A percentile compares a stretch with the other conserved stretches of the same genome.
These are phyloP conservation scores for Leucoraja ocellata DNA, from an alignment of 2,797 vertebrate genomes.

Conservation along the genomic window DNA sequence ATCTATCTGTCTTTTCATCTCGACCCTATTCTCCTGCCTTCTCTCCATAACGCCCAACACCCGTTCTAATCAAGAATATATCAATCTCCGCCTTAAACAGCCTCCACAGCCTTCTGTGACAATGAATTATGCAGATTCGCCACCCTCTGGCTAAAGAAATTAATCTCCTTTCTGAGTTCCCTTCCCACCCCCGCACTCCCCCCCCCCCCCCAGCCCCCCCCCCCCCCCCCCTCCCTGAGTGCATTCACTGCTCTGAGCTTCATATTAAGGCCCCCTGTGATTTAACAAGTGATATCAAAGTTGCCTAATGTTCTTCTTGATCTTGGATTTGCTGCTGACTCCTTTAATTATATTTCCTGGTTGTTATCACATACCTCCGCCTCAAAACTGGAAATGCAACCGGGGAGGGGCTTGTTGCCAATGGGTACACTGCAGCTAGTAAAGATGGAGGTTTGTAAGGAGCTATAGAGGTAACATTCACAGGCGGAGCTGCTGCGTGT, in stretches of 20 bases:
- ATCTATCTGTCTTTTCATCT: too few species aligned
- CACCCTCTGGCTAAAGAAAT: too few species aligned
- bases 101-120: too few species aligned
- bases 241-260: not conserved
- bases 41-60: too few species aligned
- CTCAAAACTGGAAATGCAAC: slow-evolving; percentile 23
- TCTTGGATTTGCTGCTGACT: not conserved
- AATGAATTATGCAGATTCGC: too few species aligned
- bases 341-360: not conserved
- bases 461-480: not conserved
- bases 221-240: not conserved
- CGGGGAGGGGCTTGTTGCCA: not conserved
- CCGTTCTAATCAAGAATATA: too few species aligned
- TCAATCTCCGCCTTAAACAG: too few species aligned
- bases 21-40: too few species aligned
- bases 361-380: not conserved
- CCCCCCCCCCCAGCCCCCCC: not conserved
- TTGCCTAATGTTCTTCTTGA: not conserved
- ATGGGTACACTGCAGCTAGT: not conserved
- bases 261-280: not conserved
- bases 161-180: too few species aligned
- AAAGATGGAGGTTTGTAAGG: not conserved
- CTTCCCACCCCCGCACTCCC: too few species aligned
- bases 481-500: not conserved
- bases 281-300: not conserved